A percentile compares a stretch with the other conserved stretches of the same genome.
phyloP scores from a whole-genome alignment of 2,797 vertebrate genomes.

The Oreochromis grahami region DNA sequence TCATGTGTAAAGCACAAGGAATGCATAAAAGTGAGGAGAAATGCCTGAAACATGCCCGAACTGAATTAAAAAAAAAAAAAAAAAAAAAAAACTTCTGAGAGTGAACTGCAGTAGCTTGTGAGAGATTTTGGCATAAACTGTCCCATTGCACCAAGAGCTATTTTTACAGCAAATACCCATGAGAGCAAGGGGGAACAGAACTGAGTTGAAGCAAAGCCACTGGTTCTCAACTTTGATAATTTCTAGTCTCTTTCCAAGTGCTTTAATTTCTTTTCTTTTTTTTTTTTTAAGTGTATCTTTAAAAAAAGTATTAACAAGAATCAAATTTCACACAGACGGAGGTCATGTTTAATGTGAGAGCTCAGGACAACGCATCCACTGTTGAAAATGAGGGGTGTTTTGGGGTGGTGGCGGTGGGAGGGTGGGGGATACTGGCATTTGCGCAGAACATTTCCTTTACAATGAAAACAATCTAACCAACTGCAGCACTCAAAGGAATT shows the following conservation, averaged over 20 bases:
- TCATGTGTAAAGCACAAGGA: conserved; percentile 30
- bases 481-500: conserved; percentile 83
- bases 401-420: background rate
- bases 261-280: conserved; percentile 25
- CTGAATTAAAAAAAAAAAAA: background rate
- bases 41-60: conserved; percentile 54
- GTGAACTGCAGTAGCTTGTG: conserved; percentile 60
- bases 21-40: conserved; percentile 43
- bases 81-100: conserved; percentile 42
- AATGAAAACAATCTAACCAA: conserved; percentile 85
- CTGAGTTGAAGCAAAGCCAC: conserved; percentile 61
- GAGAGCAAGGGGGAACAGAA: conserved; percentile 59
- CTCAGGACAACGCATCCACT: conserved; percentile 42
- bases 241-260: conserved; percentile 24
- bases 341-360: conserved; percentile 67
- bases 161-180: conserved; percentile 74
- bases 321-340: conserved; percentile 53
- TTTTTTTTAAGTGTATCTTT: conserved; percentile 10
- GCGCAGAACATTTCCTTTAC: conserved; percentile 83
- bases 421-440: conserved; percentile 64
- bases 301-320: conserved; percentile 53
- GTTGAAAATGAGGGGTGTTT: conserved; percentile 39
- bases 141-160: conserved; percentile 73
- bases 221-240: conserved; percentile 70
- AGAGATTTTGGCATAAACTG: conserved; percentile 74